Conservation (phyloP, 2,888 invertebrate species). For the Drosophila antonietae region DNA sequence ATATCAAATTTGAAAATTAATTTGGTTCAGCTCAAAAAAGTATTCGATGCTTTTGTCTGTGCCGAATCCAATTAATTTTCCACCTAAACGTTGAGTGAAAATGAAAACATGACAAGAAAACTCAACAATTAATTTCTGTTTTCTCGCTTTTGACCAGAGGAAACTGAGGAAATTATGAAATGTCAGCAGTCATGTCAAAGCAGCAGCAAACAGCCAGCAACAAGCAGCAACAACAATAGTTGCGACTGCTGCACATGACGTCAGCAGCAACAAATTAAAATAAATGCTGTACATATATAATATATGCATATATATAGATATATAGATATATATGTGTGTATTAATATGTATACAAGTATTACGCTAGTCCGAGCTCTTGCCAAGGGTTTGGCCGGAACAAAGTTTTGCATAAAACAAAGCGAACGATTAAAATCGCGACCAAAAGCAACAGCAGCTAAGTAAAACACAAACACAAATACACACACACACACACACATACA, state of each 20-base stretch:
- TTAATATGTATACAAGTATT: neutral
- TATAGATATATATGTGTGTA: neutral
- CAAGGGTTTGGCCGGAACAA: constrained; percentile 45
- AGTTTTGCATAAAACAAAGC: constrained; percentile 50
- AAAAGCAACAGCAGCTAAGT: constrained; percentile 51
- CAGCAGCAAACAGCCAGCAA: constrained; percentile 11
- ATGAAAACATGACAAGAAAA: constrained; percentile 56
- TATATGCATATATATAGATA: neutral
- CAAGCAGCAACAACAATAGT: constrained; percentile 20
- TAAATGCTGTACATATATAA: constrained; percentile 25
- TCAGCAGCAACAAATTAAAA: constrained; percentile 57
- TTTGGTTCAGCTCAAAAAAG: constrained; percentile 1
- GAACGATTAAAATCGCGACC: constrained; percentile 53
- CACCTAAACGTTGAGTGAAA: constrained; percentile 55
- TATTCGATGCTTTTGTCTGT: constrained; percentile 19
- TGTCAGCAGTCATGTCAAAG: constrained; percentile 55
- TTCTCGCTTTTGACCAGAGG: constrained; percentile 14
- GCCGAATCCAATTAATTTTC: constrained; percentile 57
- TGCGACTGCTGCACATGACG: constrained; percentile 55
- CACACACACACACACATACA: constrained; percentile 14
- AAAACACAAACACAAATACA: constrained; percentile 32
- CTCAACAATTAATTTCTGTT: constrained; percentile 10
- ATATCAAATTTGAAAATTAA: constrained; percentile 18
- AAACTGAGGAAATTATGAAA: constrained; percentile 44
- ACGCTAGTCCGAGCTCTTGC: constrained; percentile 33